Base-by-base conservation (phyloP, 23 tunicate genomes). In the Styela clava region DNA sequence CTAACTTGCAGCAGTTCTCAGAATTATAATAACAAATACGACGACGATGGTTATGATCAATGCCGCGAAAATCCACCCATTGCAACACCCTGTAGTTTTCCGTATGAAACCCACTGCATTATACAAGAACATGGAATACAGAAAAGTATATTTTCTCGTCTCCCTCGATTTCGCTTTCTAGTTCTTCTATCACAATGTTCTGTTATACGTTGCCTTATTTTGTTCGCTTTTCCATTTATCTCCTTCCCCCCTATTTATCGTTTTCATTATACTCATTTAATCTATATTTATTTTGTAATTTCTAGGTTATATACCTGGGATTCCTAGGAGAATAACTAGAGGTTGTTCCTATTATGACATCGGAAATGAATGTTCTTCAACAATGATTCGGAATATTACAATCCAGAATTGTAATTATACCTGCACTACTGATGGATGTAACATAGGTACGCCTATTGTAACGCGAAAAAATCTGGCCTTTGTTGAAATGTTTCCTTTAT, bases 361-460 rank as follows among this genome's bases (percentile, higher is more conserved):
- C 0, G 89, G 89, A 19, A 69, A 69, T 35, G 78, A 9, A 16
- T 85, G 89, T 62, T 18, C 21, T 24, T 26, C 77, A 2, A 24
- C 78, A 12, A 18, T 19, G 26, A 28, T 69, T 0, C 64, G 56
- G 1, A 83, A 83, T 24, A 36, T 25, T 0, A 23, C 28, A n/a
- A 61, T 78, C 20, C 63, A 64, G 37, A 64, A 34, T n/a, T 85
- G 89, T 62, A 78, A 78, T 33, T 34, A 52, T 34, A 85, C 89
- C 32, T 85, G 89, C 77, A 85, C 79, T 24, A 56, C 69, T 1
- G 79, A 85, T 70, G 89, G 89, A 22, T 85, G 89, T 52, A 85
- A 85, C 34, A 63, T 34, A 44, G 89, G 89, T 85, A 69, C 52
- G 79, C 24, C 20, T 22, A 0, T 61, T n/a, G n/a, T n/a, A n/a